Percentiles rank a stretch among this genome's conserved stretches.
Evolutionary conservation across 2,888 invertebrate species (phyloP).

Genomic region (Drosophila engyochracea): DNA sequence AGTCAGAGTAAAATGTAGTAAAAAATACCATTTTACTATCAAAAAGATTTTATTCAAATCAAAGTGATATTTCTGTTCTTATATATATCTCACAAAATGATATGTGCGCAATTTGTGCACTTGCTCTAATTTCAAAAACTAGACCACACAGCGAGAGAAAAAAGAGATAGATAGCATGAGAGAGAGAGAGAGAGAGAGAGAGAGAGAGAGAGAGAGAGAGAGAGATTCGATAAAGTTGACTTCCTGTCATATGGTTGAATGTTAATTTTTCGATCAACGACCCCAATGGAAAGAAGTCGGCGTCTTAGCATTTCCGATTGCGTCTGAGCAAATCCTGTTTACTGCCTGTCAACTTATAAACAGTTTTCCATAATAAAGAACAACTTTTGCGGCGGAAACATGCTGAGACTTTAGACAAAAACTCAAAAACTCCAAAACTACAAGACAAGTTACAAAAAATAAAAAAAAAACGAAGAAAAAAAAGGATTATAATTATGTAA

Average conservation of each 20-base stretch:
- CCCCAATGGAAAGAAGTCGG: conserved; percentile 40
- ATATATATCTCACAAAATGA: background rate
- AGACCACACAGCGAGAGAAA: background rate
- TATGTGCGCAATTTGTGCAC: background rate
- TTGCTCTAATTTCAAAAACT: conserved; percentile 10
- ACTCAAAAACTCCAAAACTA: conserved; percentile 12
- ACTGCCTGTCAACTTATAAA: conserved; percentile 80
- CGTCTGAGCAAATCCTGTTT: conserved; percentile 73
- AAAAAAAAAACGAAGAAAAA: background rate
- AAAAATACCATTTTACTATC: background rate
- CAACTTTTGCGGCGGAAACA: conserved; percentile 73
- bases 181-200: background rate
- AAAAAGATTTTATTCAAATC: background rate
- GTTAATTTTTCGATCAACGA: conserved; percentile 55
- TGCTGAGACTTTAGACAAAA: conserved; percentile 43
- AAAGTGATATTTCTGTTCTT: background rate
- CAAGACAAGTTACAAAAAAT: background rate
- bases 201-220: background rate
- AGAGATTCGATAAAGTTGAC: conserved; percentile 30
- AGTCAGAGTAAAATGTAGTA: background rate
- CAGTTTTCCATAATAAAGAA: conserved; percentile 76
- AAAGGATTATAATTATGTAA: conserved; percentile 72
- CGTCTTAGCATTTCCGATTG: conserved; percentile 69
- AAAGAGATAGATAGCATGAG: background rate
- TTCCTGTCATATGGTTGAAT: conserved; percentile 62